Base-by-base conservation (phyloP, 2,797 vertebrate species). In the Arnoldichthys spilopterus region DNA sequence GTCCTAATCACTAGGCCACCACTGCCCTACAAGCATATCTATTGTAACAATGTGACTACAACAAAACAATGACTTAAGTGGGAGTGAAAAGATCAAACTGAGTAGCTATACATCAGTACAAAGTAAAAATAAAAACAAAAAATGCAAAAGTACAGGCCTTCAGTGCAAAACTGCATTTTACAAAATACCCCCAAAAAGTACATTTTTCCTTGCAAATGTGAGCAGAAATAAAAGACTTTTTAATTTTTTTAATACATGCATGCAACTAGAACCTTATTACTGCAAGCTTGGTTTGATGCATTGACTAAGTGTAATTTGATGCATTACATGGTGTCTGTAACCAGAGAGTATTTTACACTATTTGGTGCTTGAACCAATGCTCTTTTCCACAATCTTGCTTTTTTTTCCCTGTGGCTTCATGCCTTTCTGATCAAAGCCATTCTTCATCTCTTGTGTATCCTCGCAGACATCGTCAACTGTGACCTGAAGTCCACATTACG, bases 401-500 rank as follows among this genome's bases (percentile, higher is more conserved):
- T 54, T 15, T 34, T 32, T 24, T 22, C 1, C 9, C 11, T 43
- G 40, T 43, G 40, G 11, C 54, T 69, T 40, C 30, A 2, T 67
- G 40, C 7, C 40, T 15, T 47, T 26, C 13, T 67, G n/a, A 67
- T 26, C 22, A n/a, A 6, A 26, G 1, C 22, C 40, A 43, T 28
- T 45, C 4, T 72, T 61, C 54, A 3, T 43, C 66, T 74, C 24
- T 58, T 77, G 34, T 77, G 18, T 83, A 34, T 69, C 62, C 54
- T 77, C 18, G 0, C 88, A 96, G 95, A 96, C 88, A 96, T 96
- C 32, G 95, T 96, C 87, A 96, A 96, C 88, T 96, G 94, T 83
- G 95, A 96, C 85, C 89, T 96, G 85, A 96, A 96, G 87, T 96
- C 95, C 78, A 96, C 95, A 0, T 84, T 96, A 81, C 91, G 95